A percentile compares a stretch with the other conserved stretches of the same genome.
These are phyloP conservation scores for Orthonevra nobilis DNA, from an alignment of 2,888 invertebrate genomes.

Conservation along the genomic window DNA sequence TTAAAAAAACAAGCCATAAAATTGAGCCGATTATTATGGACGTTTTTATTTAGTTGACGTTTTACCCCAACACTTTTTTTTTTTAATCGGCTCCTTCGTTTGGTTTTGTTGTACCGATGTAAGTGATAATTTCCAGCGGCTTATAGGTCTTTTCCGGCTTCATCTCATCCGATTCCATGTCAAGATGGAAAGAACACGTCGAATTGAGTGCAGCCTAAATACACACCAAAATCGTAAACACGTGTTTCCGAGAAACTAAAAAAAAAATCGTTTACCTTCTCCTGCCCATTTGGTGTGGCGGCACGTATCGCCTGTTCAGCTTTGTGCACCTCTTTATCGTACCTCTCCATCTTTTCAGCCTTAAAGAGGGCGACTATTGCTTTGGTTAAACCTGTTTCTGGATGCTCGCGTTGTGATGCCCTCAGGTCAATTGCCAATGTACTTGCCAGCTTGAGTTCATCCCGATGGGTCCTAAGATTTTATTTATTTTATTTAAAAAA, in stretches of 20 bases:
- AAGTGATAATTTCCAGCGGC: conserved; percentile 48
- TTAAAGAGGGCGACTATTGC: conserved; percentile 29
- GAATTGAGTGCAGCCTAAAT: conserved; percentile 28
- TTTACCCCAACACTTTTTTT: no score
- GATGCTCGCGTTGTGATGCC: neutral
- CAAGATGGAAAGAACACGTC: conserved; percentile 28
- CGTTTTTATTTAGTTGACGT: no score
- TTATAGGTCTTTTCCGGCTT: conserved; percentile 10
- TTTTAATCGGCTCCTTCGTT: neutral
- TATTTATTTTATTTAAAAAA: no score
- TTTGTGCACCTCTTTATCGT: conserved; percentile 26
- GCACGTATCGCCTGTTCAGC: conserved; percentile 43
- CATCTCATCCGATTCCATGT: conserved; percentile 28
- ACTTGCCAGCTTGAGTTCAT: conserved; percentile 46
- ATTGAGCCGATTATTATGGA: no score
- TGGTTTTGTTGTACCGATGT: conserved; percentile 55
- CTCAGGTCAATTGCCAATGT: conserved; percentile 40
- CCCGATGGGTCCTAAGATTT: conserved; percentile 40
- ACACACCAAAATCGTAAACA: no score
- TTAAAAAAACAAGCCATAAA: no score
- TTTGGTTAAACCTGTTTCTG: conserved; percentile 27
- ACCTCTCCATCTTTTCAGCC: conserved; percentile 52
- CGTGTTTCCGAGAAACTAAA: no score
- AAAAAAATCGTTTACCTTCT: conserved; percentile 39
- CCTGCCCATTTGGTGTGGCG: neutral